These are phyloP conservation scores for Pollenia amentaria DNA, from an alignment of 2,888 invertebrate species.

Conservation along the genomic window DNA sequence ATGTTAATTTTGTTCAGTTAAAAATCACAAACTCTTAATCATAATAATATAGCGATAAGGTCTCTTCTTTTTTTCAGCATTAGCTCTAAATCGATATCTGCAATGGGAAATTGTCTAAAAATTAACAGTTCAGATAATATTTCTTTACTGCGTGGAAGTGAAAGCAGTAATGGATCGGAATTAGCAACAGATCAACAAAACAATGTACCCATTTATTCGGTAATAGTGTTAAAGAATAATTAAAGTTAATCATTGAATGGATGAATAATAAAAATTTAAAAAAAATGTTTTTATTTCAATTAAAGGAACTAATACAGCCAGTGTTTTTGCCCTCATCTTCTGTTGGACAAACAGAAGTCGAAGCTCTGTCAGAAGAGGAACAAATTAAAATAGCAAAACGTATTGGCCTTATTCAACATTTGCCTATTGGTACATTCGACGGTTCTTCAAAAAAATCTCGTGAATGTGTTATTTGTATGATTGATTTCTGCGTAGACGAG, in stretches of 20 bases:
- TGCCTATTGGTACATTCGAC: conserved; percentile 93
- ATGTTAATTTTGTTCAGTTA: too few relatives aligned
- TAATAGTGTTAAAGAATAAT: conserved; percentile 64
- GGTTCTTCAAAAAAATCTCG: conserved; percentile 90
- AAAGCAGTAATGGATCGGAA: conserved; percentile 86
- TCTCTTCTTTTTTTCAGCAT: conserved; percentile 7
- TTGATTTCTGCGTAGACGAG: conserved; percentile 91
- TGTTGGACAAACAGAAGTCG: conserved; percentile 84
- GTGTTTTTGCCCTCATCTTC: conserved; percentile 89
- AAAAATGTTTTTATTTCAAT: conserved; percentile 14
- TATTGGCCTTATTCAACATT: conserved; percentile 94
- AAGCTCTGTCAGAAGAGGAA: conserved; percentile 91
- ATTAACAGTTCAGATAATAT: conserved; percentile 88
- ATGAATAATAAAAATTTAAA: too few relatives aligned
- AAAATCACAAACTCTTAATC: too few relatives aligned
- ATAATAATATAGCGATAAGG: too few relatives aligned
- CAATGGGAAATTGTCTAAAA: conserved; percentile 90
- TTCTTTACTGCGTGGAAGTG: conserved; percentile 87
- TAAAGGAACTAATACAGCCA: conserved; percentile 84
- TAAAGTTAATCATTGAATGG: too few relatives aligned
- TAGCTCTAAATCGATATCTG: conserved; percentile 27
- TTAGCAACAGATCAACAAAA: conserved; percentile 87
- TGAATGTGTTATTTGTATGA: conserved; percentile 97
- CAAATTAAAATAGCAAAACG: conserved; percentile 94
- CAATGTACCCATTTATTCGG: conserved; percentile 85